These are phyloP conservation scores for Hymenopus coronatus DNA, from an alignment of 2,888 invertebrate genomes.

Conservation along the genomic window DNA sequence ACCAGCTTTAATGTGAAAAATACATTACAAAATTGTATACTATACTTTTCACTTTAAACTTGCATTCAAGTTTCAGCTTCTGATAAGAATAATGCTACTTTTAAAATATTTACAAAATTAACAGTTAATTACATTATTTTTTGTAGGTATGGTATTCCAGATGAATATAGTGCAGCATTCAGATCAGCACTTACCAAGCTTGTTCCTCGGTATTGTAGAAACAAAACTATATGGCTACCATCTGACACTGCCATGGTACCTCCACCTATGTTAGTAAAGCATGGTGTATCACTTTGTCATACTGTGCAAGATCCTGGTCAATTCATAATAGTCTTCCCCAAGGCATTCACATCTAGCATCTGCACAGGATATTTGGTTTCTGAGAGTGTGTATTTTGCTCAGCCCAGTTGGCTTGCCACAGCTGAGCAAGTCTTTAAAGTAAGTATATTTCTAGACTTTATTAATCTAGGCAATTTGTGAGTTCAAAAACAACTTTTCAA, in stretches of 20 bases:
- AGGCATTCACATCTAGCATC: slow-evolving; percentile 83
- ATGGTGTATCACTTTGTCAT: slow-evolving; percentile 74
- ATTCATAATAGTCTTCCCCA: slow-evolving; percentile 85
- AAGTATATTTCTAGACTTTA: slow-evolving; percentile 32
- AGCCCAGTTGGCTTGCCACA: slow-evolving; percentile 71
- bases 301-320: slow-evolving; percentile 84
- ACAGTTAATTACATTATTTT: slow-evolving; percentile 1
- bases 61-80: no score
- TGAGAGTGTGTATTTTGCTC: slow-evolving; percentile 90
- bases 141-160: slow-evolving; percentile 74
- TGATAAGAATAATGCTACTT: no score
- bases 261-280: slow-evolving; percentile 69
- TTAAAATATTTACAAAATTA: neutral
- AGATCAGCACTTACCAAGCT: slow-evolving; percentile 70
- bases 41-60: no score
- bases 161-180: slow-evolving; percentile 70
- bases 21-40: no score
- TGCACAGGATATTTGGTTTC: slow-evolving; percentile 86
- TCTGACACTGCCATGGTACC: slow-evolving; percentile 93
- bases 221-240: slow-evolving; percentile 82
- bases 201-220: slow-evolving; percentile 77
- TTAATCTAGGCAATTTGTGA: no score
- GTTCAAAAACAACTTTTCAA: no score
- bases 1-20: no score
- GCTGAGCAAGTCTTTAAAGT: slow-evolving; percentile 73